A percentile compares a stretch with the other conserved stretches of the same genome.
Conservation (phyloP, 2,113 vertebrate species). For the Sylvia atricapilla region DNA sequence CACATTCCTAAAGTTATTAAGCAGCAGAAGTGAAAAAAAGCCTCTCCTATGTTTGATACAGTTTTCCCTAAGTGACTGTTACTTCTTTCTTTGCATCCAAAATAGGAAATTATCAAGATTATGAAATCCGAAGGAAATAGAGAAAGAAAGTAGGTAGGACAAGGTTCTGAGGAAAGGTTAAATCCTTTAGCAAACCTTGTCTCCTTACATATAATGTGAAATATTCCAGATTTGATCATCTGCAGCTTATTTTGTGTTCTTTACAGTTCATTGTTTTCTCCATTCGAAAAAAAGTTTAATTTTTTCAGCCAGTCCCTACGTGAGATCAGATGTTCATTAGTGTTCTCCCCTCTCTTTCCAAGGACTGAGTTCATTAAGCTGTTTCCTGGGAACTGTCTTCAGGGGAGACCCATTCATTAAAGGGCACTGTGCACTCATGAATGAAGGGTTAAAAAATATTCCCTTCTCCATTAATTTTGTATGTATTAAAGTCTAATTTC, state of each 20-base stretch:
- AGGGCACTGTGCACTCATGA: background rate
- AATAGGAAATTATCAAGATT: constrained; percentile 30
- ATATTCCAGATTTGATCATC: constrained; percentile 18
- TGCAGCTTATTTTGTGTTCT: background rate
- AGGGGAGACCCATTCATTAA: background rate
- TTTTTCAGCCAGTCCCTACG: background rate
- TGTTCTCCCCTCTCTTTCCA: background rate
- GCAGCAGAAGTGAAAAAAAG: constrained; percentile 27
- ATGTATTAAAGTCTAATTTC: background rate
- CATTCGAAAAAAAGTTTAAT: background rate
- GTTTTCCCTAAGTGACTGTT: constrained; percentile 33
- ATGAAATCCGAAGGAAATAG: background rate
- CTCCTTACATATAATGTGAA: background rate
- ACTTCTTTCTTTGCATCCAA: constrained; percentile 24
- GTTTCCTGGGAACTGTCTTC: background rate
- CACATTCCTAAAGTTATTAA: constrained; percentile 65
- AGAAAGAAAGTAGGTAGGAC: background rate
- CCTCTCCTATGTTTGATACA: background rate
- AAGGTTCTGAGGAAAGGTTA: background rate
- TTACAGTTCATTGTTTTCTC: constrained; percentile 4
- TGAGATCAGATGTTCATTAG: background rate
- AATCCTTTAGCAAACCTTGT: constrained; percentile 3
- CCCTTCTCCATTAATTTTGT: background rate
- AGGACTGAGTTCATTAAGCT: background rate
- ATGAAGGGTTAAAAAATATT: background rate